A percentile compares a stretch with the other conserved stretches of the same genome.
These are phyloP conservation scores for Gymnopithys bicolor DNA, from an alignment of 2,797 vertebrate genomes.

Conservation along the genomic window DNA sequence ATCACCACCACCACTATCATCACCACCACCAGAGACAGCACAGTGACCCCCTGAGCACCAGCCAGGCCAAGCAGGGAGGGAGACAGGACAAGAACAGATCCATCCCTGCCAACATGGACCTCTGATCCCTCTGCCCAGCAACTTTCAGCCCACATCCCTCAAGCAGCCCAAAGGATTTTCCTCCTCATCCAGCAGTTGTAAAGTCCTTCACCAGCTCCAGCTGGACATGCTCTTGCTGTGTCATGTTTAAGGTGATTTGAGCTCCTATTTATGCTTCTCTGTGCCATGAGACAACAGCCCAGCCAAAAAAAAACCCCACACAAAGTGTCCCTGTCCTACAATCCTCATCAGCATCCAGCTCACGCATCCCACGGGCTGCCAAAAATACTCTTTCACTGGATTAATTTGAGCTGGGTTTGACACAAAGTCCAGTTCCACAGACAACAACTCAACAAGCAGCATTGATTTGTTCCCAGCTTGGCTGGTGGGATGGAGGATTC, in stretches of 20 bases:
- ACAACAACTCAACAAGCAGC: neutral
- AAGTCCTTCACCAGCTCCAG: neutral
- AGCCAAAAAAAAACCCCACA: neutral
- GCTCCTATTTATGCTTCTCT: neutral
- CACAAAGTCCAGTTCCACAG: neutral
- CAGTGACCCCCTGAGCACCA: neutral
- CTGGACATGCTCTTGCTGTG: accelerated
- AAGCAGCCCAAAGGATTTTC: neutral
- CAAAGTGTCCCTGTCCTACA: conserved; percentile 2
- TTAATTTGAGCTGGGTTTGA: conserved; percentile 11
- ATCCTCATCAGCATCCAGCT: neutral
- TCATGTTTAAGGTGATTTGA: neutral
- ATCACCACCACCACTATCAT: neutral
- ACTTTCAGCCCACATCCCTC: neutral
- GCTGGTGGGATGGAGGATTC: accelerated
- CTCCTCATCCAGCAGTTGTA: neutral
- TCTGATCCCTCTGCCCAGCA: accelerated
- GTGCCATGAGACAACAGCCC: neutral
- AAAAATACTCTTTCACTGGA: conserved; percentile 22
- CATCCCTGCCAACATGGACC: neutral
- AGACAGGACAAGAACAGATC: accelerated
- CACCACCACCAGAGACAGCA: neutral
- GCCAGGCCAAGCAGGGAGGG: neutral
- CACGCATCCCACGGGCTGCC: neutral
- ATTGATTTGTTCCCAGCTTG: neutral